Evolutionary conservation across 2,113 vertebrate species (phyloP).

Genomic region (Triplophysa siluroides): DNA sequence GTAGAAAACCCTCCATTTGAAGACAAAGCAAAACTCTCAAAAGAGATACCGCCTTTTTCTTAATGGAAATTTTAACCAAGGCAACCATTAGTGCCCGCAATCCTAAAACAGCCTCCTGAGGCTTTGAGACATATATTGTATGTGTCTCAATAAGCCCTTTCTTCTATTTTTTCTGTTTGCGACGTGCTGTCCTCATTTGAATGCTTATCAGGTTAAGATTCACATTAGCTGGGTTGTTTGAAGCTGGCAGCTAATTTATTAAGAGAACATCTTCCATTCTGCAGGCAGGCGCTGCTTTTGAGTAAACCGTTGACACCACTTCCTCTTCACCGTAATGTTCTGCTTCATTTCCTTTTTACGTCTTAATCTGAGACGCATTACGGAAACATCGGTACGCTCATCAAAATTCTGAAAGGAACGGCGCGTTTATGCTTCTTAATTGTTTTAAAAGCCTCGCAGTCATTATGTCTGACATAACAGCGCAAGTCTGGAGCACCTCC

Average conservation of each 20-base stretch:
- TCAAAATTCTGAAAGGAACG: constrained; percentile 44
- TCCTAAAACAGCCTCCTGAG: not conserved
- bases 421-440: constrained; percentile 48
- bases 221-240: constrained; percentile 55
- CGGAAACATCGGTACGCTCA: constrained; percentile 29
- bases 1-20: constrained; percentile 17
- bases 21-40: not conserved
- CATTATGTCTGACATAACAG: constrained; percentile 39
- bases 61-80: constrained; percentile 45
- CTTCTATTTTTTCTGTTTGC: constrained; percentile 11
- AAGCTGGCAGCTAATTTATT: constrained; percentile 54
- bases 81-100: constrained; percentile 39
- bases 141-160: constrained; percentile 2
- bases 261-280: constrained; percentile 42
- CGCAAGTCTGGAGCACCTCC: constrained; percentile 26
- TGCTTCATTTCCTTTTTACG: constrained; percentile 30
- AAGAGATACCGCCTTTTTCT: constrained; percentile 6
- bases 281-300: constrained; percentile 30
- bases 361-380: constrained; percentile 31
- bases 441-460: constrained; percentile 56
- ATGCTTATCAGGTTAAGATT: constrained; percentile 51
- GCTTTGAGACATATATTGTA: constrained; percentile 22
- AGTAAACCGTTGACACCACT: constrained; percentile 26
- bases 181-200: constrained; percentile 31
- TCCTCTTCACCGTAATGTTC: constrained; percentile 34